A percentile compares a stretch with the other conserved stretches of the same genome.
Evolutionary conservation across 2,888 invertebrate genomes (phyloP).

Genomic region (Tuberolachnus salignus): DNA sequence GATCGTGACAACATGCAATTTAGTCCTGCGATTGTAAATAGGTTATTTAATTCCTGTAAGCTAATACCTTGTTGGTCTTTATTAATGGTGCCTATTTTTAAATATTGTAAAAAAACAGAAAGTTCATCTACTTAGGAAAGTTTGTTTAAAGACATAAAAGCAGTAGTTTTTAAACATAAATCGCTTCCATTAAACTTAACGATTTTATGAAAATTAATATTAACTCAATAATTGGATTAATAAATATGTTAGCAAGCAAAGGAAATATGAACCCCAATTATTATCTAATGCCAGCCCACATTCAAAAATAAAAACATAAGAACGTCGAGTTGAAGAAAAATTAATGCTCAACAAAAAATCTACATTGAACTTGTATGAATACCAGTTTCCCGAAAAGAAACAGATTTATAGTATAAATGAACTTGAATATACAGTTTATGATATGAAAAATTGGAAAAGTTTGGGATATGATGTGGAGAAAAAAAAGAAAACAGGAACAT

Average conservation of each 20-base stretch:
- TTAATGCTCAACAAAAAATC: not conserved
- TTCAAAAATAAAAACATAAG: not conserved
- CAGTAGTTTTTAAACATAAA: slow-evolving; percentile 1
- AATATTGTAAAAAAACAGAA: slow-evolving; percentile 25
- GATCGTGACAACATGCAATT: slow-evolving; percentile 24
- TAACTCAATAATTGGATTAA: slow-evolving; percentile 1
- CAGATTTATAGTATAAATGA: too few relatives aligned
- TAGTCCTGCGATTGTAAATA: slow-evolving; percentile 10
- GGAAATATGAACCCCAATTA: not conserved
- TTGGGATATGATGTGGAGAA: not conserved
- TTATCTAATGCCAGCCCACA: not conserved
- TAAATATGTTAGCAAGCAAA: slow-evolving; percentile 9
- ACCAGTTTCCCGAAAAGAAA: too few relatives aligned
- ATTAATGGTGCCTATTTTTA: slow-evolving; percentile 34
- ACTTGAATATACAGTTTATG: too few relatives aligned
- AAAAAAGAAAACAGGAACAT: not conserved
- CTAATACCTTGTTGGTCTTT: slow-evolving; percentile 40
- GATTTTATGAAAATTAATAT: slow-evolving; percentile 1
- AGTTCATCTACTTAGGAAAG: slow-evolving; percentile 16
- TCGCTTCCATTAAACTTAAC: not conserved
- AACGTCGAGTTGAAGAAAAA: not conserved
- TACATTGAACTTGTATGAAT: too few relatives aligned
- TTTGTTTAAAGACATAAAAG: slow-evolving; percentile 35
- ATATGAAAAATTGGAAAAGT: slow-evolving; percentile 11
- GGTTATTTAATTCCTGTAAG: slow-evolving; percentile 20